Base-by-base conservation (phyloP, 92 coral and sea anemone species). In the Epizoanthus stellaris region DNA sequence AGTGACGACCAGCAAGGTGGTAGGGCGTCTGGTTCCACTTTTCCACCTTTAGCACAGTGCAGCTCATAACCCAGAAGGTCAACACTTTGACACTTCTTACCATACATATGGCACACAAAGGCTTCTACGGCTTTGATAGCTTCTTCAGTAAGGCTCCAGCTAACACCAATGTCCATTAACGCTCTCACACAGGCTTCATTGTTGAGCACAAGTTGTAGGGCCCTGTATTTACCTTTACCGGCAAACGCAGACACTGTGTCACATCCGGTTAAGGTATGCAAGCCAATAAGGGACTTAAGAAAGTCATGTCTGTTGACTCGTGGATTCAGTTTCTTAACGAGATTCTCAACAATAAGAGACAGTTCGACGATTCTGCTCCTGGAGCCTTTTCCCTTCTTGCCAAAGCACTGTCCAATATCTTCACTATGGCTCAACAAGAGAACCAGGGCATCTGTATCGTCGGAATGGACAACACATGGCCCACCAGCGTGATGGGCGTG, bases 41-140 rank as follows among this genome's bases (percentile, higher is more conserved):
- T 66, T 17, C 89, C 89, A 39, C 89, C 89, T 67, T 76, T 85
- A 36, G 84, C 89, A 61, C 83, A 85, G 82, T 85, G 67, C 6
- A 85, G 76, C 1, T 85, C 61, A 65, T 76, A 85, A 42, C 76
- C 45, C 53, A 76, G 71, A 25, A 62, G 70, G 40, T 85, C 52
- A 49, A 76, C 67, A 11, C 69, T 56, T 62, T 60, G 5, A 11
- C 81, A 60, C 49, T 62, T 59, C 81, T 75, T 75, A 43, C 81
- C 81, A 21, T 75, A 75, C 81, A 75, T 9, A 23, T 21, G 67
- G 59, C 65, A 76, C 61, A 76, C 67, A 23, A 76, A 21, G 12
- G 53, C 82, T 53, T 76, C 68, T 57, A 21, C 45, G 30, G 36
- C 81, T 20, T 11, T 21, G 36, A 75, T 25, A 0, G 65, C 13